Percentiles rank a stretch among this genome's conserved stretches.
Conservation (phyloP, 2,888 invertebrate species). For the Rhabditophanes sp. region DNA sequence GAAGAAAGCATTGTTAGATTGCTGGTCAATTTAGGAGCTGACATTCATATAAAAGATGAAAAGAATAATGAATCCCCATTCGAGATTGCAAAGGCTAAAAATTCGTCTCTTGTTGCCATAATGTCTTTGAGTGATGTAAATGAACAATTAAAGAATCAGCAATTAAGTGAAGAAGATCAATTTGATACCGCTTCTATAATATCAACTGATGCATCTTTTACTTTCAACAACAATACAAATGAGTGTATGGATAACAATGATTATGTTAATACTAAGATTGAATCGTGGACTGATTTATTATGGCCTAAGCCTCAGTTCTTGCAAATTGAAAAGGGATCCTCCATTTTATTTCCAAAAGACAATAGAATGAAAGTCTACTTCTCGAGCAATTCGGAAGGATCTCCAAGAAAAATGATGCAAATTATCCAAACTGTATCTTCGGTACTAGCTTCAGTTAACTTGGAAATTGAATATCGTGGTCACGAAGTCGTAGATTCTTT, state of each 20-base stretch:
- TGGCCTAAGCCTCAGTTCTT: conserved; percentile 55
- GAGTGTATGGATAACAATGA: not conserved
- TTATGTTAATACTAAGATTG: conserved; percentile 20
- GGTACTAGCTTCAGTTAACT: conserved; percentile 12
- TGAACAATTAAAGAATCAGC: conserved; percentile 1
- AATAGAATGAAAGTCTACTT: conserved; percentile 27
- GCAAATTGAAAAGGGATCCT: conserved; percentile 6
- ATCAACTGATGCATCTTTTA: conserved; percentile 13
- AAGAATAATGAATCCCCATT: too few relatives aligned
- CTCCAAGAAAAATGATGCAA: conserved; percentile 29
- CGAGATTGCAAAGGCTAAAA: too few relatives aligned
- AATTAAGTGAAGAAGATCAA: conserved; percentile 14
- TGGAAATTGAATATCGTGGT: conserved; percentile 33
- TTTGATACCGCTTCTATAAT: conserved; percentile 22
- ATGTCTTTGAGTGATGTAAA: not conserved
- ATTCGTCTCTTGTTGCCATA: not conserved
- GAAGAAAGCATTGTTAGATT: conserved; percentile 51
- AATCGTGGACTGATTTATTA: conserved; percentile 49
- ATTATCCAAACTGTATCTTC: conserved; percentile 22
- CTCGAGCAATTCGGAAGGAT: conserved; percentile 20
- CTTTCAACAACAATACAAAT: conserved; percentile 5
- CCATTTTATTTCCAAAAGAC: conserved; percentile 9
- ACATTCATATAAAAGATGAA: conserved; percentile 44
- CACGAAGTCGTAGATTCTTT: conserved; percentile 10
- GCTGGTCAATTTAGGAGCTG: conserved; percentile 52